Percentiles rank a stretch among this genome's conserved stretches.
phyloP scores from a whole-genome alignment of 2,797 vertebrate species.

The Urocyon cinereoargenteus region DNA sequence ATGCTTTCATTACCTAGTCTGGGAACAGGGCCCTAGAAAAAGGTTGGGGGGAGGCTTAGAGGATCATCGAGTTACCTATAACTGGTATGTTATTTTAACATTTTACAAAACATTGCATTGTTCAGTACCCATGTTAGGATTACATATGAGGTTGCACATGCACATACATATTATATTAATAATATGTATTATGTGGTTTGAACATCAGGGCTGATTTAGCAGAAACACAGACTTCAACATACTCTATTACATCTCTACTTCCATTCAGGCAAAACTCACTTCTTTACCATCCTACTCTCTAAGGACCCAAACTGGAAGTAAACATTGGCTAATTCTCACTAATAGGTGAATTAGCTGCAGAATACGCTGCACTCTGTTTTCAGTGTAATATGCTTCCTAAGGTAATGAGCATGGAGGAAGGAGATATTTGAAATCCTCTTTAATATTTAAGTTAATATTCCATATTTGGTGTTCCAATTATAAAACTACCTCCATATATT shows the following conservation, averaged over 20 bases:
- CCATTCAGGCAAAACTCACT: not conserved
- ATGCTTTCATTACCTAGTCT: not conserved
- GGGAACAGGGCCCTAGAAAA: not conserved
- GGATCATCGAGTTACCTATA: not conserved
- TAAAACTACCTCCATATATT: not conserved
- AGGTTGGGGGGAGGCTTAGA: not conserved
- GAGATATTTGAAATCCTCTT: not conserved
- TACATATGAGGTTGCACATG: not conserved
- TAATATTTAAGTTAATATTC: not conserved
- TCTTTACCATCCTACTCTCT: not conserved
- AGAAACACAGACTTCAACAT: not conserved
- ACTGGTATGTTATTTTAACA: not conserved
- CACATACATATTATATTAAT: not conserved
- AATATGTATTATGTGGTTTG: not conserved
- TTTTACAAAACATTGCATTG: not conserved
- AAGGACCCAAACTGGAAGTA: not conserved
- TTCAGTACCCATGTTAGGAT: not conserved
- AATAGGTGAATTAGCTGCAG: not conserved
- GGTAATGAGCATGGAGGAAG: not conserved
- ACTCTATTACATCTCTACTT: not conserved
- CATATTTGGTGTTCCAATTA: not conserved
- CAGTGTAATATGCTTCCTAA: not conserved
- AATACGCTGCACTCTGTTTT: slow-evolving; percentile 60
- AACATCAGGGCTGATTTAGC: not conserved
- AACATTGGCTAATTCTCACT: not conserved